phyloP scores from a whole-genome alignment of 2,113 vertebrate species.

The Heloderma charlesbogerti region DNA sequence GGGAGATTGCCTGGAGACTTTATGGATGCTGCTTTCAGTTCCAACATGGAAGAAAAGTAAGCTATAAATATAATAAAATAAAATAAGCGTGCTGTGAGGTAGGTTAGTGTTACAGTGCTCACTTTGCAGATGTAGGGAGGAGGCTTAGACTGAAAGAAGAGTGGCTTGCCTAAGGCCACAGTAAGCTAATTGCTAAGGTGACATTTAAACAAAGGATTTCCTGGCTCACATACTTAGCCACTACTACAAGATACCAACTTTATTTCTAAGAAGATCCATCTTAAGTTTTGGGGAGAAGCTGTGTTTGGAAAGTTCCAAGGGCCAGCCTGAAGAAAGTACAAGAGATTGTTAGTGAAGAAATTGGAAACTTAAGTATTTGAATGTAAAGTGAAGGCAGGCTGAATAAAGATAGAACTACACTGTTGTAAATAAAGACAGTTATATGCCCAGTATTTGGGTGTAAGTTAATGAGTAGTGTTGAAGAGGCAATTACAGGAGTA shows the following conservation, averaged over 20 bases:
- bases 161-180: not conserved
- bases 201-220: not conserved
- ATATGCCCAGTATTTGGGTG: not conserved
- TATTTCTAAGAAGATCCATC: not conserved
- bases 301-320: not conserved
- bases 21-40: not conserved
- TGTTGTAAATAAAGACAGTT: not conserved
- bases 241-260: not conserved
- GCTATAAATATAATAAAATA: not conserved
- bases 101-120: not conserved
- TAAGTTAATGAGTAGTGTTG: not conserved
- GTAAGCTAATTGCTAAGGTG: not conserved
- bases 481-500: not conserved
- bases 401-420: not conserved
- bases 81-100: not conserved
- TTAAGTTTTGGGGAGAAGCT: not conserved
- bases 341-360: not conserved
- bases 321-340: not conserved
- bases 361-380: not conserved
- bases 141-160: not conserved
- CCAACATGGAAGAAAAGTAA: not conserved
- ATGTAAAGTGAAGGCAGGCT: not conserved
- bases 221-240: not conserved
- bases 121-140: too few relatives aligned
- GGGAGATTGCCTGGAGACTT: not conserved